Evolutionary conservation across 2,888 invertebrate genomes (phyloP).

Genomic region (Tanypteryx hageni): DNA sequence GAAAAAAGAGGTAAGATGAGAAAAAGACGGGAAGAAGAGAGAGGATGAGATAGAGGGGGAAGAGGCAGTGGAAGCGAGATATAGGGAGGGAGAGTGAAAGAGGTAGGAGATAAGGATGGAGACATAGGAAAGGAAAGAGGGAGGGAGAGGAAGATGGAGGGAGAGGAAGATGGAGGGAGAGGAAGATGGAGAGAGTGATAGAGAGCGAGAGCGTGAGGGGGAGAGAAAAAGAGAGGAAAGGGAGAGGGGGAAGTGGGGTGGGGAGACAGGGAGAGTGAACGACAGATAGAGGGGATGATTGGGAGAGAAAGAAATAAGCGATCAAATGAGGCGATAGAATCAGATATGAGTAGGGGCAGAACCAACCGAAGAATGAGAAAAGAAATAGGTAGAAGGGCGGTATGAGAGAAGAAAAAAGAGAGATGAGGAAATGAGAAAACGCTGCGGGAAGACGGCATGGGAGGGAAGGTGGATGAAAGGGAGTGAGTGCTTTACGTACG

Average conservation of each 20-base stretch:
- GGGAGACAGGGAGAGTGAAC: neutral
- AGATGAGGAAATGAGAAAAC: neutral
- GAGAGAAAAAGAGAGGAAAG: neutral
- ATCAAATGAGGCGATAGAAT: too few species aligned
- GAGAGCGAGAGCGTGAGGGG: neutral
- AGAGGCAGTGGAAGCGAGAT: neutral
- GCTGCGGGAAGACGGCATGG: neutral
- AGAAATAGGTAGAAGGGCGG: too few species aligned
- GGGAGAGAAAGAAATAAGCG: neutral
- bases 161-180: neutral
- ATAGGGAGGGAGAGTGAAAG: neutral
- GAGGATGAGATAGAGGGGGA: neutral
- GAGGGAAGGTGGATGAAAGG: neutral
- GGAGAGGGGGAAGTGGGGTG: neutral
- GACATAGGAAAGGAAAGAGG: neutral
- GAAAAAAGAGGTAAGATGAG: too few species aligned
- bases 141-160: neutral
- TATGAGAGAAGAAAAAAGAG: neutral
- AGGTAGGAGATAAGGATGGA: neutral
- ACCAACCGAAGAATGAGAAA: too few species aligned
- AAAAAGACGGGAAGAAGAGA: neutral
- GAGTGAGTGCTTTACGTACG: constrained; percentile 5
- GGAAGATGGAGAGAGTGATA: neutral
- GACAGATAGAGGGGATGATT: neutral
- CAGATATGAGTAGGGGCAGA: too few species aligned